phyloP scores from a whole-genome alignment of 2,888 invertebrate genomes.

The Autographa gamma region DNA sequence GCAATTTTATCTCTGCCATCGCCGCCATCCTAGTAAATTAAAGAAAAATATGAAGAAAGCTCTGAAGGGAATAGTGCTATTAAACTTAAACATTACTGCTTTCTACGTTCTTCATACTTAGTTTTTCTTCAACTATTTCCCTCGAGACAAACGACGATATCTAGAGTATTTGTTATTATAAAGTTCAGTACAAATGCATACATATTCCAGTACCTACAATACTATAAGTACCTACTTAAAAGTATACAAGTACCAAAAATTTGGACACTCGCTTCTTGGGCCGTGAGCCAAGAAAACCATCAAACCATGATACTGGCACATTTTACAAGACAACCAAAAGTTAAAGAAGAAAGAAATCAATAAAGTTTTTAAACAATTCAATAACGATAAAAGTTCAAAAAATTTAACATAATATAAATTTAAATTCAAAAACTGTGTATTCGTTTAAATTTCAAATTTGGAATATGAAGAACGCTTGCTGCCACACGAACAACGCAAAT shows the following conservation, averaged over 20 bases:
- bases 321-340: conserved; percentile 12
- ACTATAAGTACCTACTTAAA: too few relatives aligned
- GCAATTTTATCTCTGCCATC: background rate
- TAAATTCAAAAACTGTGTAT: background rate
- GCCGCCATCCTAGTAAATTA: background rate
- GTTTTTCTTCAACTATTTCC: background rate
- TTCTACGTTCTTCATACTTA: conserved; percentile 1
- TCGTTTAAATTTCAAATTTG: conserved; percentile 33
- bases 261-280: conserved; percentile 30
- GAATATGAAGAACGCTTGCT: conserved; percentile 36
- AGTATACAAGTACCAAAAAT: conserved; percentile 16
- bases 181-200: background rate
- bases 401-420: background rate
- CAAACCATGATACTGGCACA: conserved; percentile 25
- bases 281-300: conserved; percentile 24
- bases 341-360: background rate
- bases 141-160: background rate
- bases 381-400: background rate
- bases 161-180: background rate
- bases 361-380: too few relatives aligned
- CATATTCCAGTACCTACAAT: background rate
- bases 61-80: background rate
- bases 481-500: conserved; percentile 50
- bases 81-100: background rate
- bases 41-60: background rate